phyloP scores from a whole-genome alignment of 2,888 invertebrate species.

The Fragum fragum region DNA sequence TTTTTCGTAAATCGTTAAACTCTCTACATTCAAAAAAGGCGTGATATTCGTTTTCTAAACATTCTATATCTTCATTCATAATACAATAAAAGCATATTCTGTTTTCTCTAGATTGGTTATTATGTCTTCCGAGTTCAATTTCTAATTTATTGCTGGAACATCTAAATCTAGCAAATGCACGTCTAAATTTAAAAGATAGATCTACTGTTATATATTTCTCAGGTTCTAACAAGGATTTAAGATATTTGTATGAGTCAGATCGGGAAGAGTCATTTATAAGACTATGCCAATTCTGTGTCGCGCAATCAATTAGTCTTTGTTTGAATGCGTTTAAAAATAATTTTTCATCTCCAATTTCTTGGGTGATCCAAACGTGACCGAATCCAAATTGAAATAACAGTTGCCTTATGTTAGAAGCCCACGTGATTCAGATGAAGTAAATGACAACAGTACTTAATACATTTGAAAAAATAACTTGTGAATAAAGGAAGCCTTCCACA shows the following conservation, averaged over 20 bases:
- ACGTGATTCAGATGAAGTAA: constrained; percentile 27
- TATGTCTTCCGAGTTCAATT: constrained; percentile 31
- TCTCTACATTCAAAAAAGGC: too few species aligned
- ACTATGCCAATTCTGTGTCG: neutral
- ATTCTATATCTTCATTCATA: too few species aligned
- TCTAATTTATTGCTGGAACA: constrained; percentile 27
- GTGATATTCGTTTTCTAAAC: too few species aligned
- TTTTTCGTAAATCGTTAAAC: too few species aligned
- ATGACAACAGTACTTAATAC: too few species aligned
- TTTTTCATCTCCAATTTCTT: constrained; percentile 24
- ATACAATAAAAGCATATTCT: too few species aligned
- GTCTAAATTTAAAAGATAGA: constrained; percentile 13
- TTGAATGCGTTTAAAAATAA: constrained; percentile 12
- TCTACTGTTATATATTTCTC: constrained; percentile 35
- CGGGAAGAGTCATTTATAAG: neutral
- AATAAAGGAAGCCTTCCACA: too few species aligned
- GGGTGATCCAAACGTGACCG: constrained; percentile 27
- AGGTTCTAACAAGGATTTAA: constrained; percentile 22
- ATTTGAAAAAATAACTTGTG: too few species aligned
- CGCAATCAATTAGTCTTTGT: constrained; percentile 7
- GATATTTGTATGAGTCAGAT: constrained; percentile 20
- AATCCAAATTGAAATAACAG: constrained; percentile 23
- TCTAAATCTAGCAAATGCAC: constrained; percentile 25
- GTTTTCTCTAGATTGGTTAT: too few species aligned
- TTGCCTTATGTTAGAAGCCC: constrained; percentile 20